Percentiles rank a stretch among this genome's conserved stretches.
Evolutionary conservation across 1,140 invertebrate genomes (phyloP).

Genomic region (Drosophila lacteicornis): DNA sequence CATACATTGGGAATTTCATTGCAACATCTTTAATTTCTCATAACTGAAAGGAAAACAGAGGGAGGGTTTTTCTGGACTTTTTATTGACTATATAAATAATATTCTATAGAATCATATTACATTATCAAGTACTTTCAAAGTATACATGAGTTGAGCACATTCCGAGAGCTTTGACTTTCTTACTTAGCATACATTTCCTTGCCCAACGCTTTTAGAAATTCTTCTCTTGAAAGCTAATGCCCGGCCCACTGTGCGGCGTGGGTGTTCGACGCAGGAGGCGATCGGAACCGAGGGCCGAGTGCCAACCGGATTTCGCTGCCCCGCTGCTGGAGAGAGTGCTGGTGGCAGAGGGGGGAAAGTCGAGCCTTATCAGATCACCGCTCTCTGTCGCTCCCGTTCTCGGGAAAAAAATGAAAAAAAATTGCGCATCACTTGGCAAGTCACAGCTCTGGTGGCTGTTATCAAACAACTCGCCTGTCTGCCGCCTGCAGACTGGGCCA

Average conservation of each 20-base stretch:
- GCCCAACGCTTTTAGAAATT: background rate
- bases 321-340: constrained; percentile 10
- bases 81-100: no score
- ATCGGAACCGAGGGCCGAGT: constrained; percentile 26
- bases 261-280: constrained; percentile 54
- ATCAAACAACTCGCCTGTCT: constrained; percentile 50
- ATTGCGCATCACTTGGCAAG: constrained; percentile 66
- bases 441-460: constrained; percentile 20
- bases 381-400: constrained; percentile 2
- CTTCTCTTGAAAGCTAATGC: background rate
- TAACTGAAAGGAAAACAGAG: no score
- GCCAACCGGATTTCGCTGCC: constrained; percentile 42
- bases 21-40: background rate
- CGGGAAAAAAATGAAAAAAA: constrained; percentile 27
- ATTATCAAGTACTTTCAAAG: no score
- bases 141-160: no score
- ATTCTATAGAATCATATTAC: no score
- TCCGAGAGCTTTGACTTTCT: background rate
- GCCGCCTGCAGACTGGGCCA: constrained; percentile 53
- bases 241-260: constrained; percentile 30
- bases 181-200: background rate
- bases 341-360: constrained; percentile 4
- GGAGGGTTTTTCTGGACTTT: no score
- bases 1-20: constrained; percentile 2
- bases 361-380: constrained; percentile 50